Evolutionary conservation across 2,113 vertebrate genomes (phyloP), one percentile per base, ranked within the genome.

Genomic region (Platysteira castanea): DNA sequence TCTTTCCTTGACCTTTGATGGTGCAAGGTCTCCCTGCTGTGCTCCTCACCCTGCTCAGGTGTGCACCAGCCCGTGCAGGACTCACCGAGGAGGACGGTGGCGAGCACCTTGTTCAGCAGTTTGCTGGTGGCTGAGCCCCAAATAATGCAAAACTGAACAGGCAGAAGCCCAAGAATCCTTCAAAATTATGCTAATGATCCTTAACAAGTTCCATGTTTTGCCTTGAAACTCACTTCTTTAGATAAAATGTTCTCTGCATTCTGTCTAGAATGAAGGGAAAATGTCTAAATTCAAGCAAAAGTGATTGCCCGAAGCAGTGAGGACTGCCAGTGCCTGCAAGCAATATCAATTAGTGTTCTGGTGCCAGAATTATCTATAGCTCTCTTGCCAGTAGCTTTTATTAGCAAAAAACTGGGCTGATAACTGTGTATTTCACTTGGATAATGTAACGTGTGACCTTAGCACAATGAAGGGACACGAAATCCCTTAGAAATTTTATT

Each of bases 121-220:
- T 60, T 85, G 89, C 74, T 47, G 69, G 27, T 92, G 91, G 80
- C 94, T 82, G 84, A 94, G 84, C 46, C 77, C 87, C 87, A 87
- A 33, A 71, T 42, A 56, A 87, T 41, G 77, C 69, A 75, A 84
- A 91, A 41, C 68, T 41, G 64, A 92, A 3, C 56, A 78, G 93
- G 93, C 91, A 94, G 57, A n/a, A 95, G n/a, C 84, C 84, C 87
- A 94, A 84, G 81, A 94, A 94, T 75, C 89, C 89, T 82, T 93
- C 84, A 92, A 52, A 91, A 67, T 89, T 70, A 77, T 86, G 94
- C 47, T 92, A 57, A 92, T 87, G 54, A 31, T 79, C 69, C 31
- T 75, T 84, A 93, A 75, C 74, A 52, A 94, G 59, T 87, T 89
- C 53, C 47, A 18, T 73, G 53, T 94, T 94, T 89, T 89, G 81